Conservation (phyloP, 2,888 invertebrate species). For the Hylaea fasciaria region DNA sequence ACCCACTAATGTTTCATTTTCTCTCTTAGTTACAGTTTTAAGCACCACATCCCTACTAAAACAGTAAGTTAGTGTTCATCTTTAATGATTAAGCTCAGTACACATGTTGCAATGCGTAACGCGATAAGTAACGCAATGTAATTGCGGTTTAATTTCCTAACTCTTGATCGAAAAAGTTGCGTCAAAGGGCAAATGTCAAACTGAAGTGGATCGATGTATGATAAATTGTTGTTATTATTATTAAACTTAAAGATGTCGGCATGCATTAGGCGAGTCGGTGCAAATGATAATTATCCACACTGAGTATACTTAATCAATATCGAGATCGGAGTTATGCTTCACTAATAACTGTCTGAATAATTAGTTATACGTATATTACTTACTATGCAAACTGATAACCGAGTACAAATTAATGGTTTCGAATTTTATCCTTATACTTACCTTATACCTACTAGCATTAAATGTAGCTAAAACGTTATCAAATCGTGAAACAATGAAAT, state of each 20-base stretch:
- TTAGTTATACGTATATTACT: too few species aligned
- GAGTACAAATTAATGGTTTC: too few species aligned
- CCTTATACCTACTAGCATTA: too few species aligned
- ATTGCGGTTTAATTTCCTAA: conserved; percentile 37
- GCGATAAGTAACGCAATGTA: conserved; percentile 35
- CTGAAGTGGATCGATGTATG: conserved; percentile 27
- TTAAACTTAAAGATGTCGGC: not conserved
- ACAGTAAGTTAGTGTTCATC: conserved; percentile 31
- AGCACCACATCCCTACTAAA: conserved; percentile 24
- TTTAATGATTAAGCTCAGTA: conserved; percentile 33
- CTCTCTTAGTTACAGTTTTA: not conserved
- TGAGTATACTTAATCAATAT: too few species aligned
- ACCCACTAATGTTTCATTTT: not conserved
- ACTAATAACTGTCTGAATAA: too few species aligned
- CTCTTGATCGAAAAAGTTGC: conserved; percentile 39
- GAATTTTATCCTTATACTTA: too few species aligned
- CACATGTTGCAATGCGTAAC: conserved; percentile 34
- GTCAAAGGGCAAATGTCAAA: conserved; percentile 39
- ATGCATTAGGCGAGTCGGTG: not conserved
- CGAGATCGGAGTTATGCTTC: too few species aligned
- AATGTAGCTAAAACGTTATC: too few species aligned
- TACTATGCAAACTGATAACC: too few species aligned
- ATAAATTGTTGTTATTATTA: conserved; percentile 19
- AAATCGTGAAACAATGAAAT: too few species aligned
- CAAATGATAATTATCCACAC: too few species aligned